Percentiles rank a stretch among this genome's conserved stretches.
Evolutionary conservation across 1,140 invertebrate species (phyloP).

Genomic region (Holotrichia oblita): DNA sequence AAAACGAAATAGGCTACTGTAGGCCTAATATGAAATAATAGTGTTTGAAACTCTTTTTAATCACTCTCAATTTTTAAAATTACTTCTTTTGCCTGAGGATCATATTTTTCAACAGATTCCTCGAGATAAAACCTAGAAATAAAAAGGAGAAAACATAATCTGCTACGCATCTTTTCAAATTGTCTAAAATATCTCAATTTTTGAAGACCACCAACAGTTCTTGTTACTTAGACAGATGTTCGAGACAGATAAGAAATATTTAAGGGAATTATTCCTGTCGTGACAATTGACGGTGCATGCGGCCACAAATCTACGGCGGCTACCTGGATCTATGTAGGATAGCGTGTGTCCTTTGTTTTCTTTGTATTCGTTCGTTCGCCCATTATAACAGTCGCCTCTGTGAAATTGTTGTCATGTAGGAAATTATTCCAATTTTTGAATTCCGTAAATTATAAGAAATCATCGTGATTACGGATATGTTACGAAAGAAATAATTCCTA

Average conservation of each 20-base stretch:
- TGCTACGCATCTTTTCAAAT: slow-evolving; percentile 28
- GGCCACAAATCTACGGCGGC: slow-evolving; percentile 32
- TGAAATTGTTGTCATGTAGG: slow-evolving; percentile 26
- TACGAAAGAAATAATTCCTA: too few species aligned
- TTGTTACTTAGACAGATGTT: slow-evolving; percentile 34
- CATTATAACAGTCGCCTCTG: slow-evolving; percentile 3
- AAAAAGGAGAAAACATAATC: background rate
- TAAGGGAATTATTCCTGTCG: slow-evolving; percentile 39
- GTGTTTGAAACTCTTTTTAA: background rate
- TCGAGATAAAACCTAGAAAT: background rate
- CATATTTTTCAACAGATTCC: background rate
- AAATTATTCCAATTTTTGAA: slow-evolving; percentile 21
- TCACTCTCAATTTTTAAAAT: background rate
- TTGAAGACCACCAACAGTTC: slow-evolving; percentile 30
- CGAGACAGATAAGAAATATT: slow-evolving; percentile 35
- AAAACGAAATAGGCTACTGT: too few species aligned
- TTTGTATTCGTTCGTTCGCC: background rate
- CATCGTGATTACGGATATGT: too few species aligned
- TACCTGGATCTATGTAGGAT: slow-evolving; percentile 1
- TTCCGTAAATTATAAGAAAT: background rate
- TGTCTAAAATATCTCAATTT: slow-evolving; percentile 37
- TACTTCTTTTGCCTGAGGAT: background rate
- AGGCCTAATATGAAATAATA: too few species aligned
- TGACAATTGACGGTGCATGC: slow-evolving; percentile 37
- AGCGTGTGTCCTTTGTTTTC: slow-evolving; percentile 28